These are phyloP conservation scores for Chauna torquata DNA, from an alignment of 2,113 vertebrate genomes.

Conservation along the genomic window DNA sequence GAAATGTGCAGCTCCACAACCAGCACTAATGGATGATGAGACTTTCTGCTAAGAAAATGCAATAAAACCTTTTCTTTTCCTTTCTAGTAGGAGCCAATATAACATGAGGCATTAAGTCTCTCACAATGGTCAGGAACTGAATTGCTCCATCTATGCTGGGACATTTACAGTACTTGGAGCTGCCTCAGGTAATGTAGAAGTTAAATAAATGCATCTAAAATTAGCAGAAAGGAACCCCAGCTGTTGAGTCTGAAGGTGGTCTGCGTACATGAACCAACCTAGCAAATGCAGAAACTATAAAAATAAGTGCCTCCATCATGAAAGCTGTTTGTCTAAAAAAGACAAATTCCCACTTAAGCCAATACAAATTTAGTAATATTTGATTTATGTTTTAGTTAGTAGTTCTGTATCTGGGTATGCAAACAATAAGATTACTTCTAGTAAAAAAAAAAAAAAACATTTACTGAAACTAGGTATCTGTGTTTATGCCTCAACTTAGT, in stretches of 20 bases:
- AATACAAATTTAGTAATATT: neutral
- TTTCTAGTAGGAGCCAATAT: neutral
- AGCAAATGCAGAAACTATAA: neutral
- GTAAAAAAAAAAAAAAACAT: neutral
- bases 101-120: neutral
- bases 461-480: neutral
- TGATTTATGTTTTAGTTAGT: neutral
- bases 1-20: neutral
- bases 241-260: neutral
- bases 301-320: neutral
- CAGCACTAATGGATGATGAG: neutral
- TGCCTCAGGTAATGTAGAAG: neutral
- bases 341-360: neutral
- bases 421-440: neutral
- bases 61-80: neutral
- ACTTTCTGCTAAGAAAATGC: neutral
- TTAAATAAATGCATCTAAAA: neutral
- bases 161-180: neutral
- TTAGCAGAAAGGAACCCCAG: neutral
- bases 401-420: neutral
- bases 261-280: neutral
- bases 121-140: neutral
- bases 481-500: neutral
- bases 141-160: neutral
- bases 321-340: neutral